These are phyloP conservation scores for Phlogophora meticulosa DNA, from an alignment of 2,888 invertebrate genomes.

Conservation along the genomic window DNA sequence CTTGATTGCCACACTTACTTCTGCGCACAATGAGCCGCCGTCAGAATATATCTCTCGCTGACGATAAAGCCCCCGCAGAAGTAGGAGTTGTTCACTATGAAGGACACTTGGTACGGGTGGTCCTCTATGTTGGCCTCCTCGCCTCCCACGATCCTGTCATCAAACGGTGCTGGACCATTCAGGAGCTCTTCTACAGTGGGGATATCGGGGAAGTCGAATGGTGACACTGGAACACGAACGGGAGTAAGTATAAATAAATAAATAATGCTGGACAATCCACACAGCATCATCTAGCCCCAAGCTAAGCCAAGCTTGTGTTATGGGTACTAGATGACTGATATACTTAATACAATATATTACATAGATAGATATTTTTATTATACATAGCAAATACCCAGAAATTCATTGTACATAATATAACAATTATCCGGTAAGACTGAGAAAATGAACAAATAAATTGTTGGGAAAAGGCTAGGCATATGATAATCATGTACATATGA, in stretches of 20 bases:
- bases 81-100: constrained; percentile 83
- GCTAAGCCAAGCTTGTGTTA: no score
- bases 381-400: no score
- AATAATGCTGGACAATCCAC: neutral
- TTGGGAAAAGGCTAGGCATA: no score
- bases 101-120: constrained; percentile 86
- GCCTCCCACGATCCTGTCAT: constrained; percentile 85
- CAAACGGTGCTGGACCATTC: constrained; percentile 58
- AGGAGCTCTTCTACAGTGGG: constrained; percentile 64
- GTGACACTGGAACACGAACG: constrained; percentile 49
- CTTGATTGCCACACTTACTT: constrained; percentile 76
- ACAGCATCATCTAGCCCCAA: no score
- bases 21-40: constrained; percentile 88
- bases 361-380: no score
- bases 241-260: no score
- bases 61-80: constrained; percentile 89
- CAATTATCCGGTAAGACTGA: no score
- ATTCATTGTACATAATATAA: no score
- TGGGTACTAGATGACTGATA: no score
- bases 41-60: constrained; percentile 84
- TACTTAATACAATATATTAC: no score
- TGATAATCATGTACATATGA: no score
- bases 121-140: constrained; percentile 81
- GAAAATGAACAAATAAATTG: no score
- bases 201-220: constrained; percentile 56